Base-by-base conservation (phyloP, 1,140 invertebrate genomes). In the Microplitis demolitor region DNA sequence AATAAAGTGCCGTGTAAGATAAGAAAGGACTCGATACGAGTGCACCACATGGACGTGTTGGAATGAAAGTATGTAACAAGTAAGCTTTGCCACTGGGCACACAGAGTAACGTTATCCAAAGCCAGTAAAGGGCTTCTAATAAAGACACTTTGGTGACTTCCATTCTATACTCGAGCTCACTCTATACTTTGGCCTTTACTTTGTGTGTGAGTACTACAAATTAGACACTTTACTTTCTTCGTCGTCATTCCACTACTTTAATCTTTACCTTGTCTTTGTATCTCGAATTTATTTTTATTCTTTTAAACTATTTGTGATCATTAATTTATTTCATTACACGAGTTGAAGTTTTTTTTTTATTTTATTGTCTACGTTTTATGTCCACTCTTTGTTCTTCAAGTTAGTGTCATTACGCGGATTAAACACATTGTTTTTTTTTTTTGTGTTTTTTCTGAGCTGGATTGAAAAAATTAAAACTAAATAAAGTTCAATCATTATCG, bases 81-180 rank as follows among this genome's bases (percentile, higher is more conserved):
- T 62, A 34, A 31, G 60, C 34, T 62, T n/a, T 35, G 33, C 60
- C 35, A 11, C 4, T 62, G 13, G 35, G 2, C 35, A 35, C 60
- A 62, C 13, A 50, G 33, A 39, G 39, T 39, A 2, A 6, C 4
- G 39, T 4, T 24, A 34, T 61, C 34, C 63, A 16, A 37, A 34
- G 58, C 14, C 4, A 35, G 60, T 58, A 58, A 31, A 50, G 39
- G 14, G 14, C 63, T 66, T 51, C 45, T 66, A 67, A 67, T 67
- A 45, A 67, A 67, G 31, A 67, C 50, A 67, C 64, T 67, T 66
- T 66, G 63, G 45, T 62, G 60, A 62, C 31, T 45, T 39, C 35
- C 8, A 50, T 16, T 64, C 62, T 16, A 4, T 31, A 39, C 35
- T 39, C 50, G 39, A 39, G 4, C 39, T 39, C 39, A 2, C 39